Evolutionary conservation across 2,113 vertebrate genomes (phyloP).

Genomic region (Porphyrio hochstetteri): DNA sequence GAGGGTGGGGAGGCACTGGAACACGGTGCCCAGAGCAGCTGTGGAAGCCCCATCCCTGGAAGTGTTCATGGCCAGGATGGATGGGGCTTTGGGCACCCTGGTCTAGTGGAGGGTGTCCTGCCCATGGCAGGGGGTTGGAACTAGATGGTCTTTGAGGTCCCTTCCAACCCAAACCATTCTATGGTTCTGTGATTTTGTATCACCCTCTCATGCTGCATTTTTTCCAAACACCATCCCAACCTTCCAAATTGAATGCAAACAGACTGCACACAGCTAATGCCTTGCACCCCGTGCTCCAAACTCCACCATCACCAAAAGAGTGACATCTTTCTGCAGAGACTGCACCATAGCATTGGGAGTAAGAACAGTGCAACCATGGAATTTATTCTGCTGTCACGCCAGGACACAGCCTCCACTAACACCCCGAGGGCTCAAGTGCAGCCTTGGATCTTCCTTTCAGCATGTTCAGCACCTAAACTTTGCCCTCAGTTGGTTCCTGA

Average conservation of each 20-base stretch:
- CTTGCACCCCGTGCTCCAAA: accelerated
- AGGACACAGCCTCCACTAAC: background rate
- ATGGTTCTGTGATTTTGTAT: background rate
- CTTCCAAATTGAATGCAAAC: accelerated
- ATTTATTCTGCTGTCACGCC: background rate
- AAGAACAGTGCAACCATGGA: background rate
- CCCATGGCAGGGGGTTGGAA: too few relatives aligned
- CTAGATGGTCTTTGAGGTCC: too few relatives aligned
- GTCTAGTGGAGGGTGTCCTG: too few relatives aligned
- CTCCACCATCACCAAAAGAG: background rate
- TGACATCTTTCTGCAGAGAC: background rate
- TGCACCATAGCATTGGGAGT: accelerated
- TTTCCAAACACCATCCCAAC: background rate
- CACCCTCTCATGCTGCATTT: background rate
- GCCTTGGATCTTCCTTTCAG: background rate
- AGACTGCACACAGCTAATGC: background rate
- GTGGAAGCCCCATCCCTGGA: too few relatives aligned
- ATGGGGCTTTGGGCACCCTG: too few relatives aligned
- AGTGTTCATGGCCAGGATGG: too few relatives aligned
- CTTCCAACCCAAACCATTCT: too few relatives aligned
- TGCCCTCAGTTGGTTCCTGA: background rate
- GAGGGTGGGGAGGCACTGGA: too few relatives aligned
- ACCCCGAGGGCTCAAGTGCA: background rate
- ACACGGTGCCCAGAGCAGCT: too few relatives aligned
- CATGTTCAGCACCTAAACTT: background rate